Percentiles rank a stretch among this genome's conserved stretches.
Evolutionary conservation across 2,113 vertebrate genomes (phyloP).

Genomic region (Cromileptes altivelis): DNA sequence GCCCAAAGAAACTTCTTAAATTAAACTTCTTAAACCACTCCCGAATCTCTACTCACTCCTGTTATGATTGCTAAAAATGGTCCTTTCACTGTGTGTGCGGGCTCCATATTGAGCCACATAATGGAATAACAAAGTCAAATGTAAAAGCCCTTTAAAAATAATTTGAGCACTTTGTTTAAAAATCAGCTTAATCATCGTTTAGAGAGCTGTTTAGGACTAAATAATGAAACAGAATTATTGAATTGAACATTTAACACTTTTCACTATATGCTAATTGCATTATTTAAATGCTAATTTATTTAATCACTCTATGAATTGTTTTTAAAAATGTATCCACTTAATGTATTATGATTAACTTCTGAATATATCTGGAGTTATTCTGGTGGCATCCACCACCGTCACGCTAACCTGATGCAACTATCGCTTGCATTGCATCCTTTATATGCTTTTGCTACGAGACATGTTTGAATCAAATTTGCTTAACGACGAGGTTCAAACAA

Average conservation of each 20-base stretch:
- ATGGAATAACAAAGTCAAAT: constrained; percentile 2
- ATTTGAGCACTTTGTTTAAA: constrained; percentile 33
- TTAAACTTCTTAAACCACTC: not conserved
- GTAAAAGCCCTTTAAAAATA: constrained; percentile 3
- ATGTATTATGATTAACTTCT: constrained; percentile 3
- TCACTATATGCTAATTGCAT: constrained; percentile 2
- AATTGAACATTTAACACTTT: constrained; percentile 18
- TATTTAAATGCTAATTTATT: constrained; percentile 40
- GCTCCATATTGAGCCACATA: not conserved
- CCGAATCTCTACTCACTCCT: not conserved
- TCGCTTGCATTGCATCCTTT: constrained; percentile 2
- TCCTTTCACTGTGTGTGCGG: not conserved
- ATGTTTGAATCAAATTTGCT: constrained; percentile 4
- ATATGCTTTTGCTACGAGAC: not conserved
- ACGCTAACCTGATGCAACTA: not conserved
- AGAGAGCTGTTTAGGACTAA: constrained; percentile 2
- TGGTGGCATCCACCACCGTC: too few relatives aligned
- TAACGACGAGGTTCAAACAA: not conserved
- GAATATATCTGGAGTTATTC: not conserved
- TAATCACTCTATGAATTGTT: not conserved
- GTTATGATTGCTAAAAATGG: not conserved
- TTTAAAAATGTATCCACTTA: constrained; percentile 12
- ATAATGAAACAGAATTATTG: constrained; percentile 18
- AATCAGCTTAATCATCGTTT: constrained; percentile 7
- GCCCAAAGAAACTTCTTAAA: not conserved